Conservation (phyloP, 2,113 vertebrate species). For the Scomber japonicus region DNA sequence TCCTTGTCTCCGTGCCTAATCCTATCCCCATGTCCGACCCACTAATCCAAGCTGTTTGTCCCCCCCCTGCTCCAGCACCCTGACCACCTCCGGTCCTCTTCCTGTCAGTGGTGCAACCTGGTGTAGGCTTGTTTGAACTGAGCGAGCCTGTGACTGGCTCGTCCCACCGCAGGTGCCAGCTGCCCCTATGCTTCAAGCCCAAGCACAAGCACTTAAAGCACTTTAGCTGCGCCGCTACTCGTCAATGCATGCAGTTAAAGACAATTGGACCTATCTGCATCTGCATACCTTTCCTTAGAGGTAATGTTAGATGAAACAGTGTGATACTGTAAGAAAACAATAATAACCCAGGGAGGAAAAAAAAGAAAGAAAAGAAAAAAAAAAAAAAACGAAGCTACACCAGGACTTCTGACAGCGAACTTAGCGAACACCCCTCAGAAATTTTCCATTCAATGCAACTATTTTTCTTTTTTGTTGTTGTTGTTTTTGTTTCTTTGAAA, state of each 20-base stretch:
- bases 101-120: slow-evolving; percentile 73
- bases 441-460: slow-evolving; percentile 74
- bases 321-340: slow-evolving; percentile 69
- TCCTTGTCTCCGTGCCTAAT: slow-evolving; percentile 51
- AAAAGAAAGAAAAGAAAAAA: slow-evolving; percentile 20
- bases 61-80: slow-evolving; percentile 29
- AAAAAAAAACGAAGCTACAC: slow-evolving; percentile 62
- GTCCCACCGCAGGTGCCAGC: slow-evolving; percentile 69
- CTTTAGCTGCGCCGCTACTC: slow-evolving; percentile 82
- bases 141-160: slow-evolving; percentile 60
- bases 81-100: slow-evolving; percentile 31
- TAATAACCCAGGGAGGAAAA: slow-evolving; percentile 43
- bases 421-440: slow-evolving; percentile 50
- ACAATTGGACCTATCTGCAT: slow-evolving; percentile 72
- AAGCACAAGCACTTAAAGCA: slow-evolving; percentile 89
- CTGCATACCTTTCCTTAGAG: slow-evolving; percentile 65
- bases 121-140: slow-evolving; percentile 75
- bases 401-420: slow-evolving; percentile 73
- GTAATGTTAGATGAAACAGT: slow-evolving; percentile 65
- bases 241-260: slow-evolving; percentile 78
- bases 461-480: slow-evolving; percentile 57
- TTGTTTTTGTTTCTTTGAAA: slow-evolving; percentile 74
- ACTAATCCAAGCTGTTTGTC: slow-evolving; percentile 33
- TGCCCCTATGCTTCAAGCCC: slow-evolving; percentile 82
- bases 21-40: slow-evolving; percentile 14